Percentiles rank a stretch among this genome's conserved stretches.
phyloP scores from a whole-genome alignment of 2,797 vertebrate species.

The Percopsis omiscomaycus region DNA sequence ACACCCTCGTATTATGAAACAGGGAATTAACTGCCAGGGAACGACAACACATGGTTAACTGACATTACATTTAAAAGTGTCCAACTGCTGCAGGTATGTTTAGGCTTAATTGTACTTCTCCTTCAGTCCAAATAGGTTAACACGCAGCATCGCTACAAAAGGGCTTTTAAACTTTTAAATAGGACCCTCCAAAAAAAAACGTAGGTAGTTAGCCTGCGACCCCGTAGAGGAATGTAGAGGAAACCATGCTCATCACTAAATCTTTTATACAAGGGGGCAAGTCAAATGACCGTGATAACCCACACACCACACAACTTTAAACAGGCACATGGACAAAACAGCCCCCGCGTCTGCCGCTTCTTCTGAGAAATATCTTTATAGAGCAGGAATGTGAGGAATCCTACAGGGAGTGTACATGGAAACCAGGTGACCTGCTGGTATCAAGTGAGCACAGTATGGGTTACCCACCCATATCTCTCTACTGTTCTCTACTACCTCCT shows the following conservation, averaged over 20 bases:
- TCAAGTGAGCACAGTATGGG: conserved; percentile 34
- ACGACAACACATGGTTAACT: conserved; percentile 9
- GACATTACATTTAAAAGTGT: not conserved
- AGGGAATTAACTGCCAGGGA: not conserved
- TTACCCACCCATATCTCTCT: conserved; percentile 31
- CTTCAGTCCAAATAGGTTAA: not conserved
- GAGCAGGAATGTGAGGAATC: conserved; percentile 70
- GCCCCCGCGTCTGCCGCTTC: conserved; percentile 46
- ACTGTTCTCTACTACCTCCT: not conserved
- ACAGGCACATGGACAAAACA: conserved; percentile 39
- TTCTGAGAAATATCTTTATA: conserved; percentile 45
- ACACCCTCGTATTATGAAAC: conserved; percentile 29
- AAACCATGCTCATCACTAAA: not conserved
- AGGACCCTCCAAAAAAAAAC: too few species aligned
- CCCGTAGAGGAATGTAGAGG: not conserved
- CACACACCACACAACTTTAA: conserved; percentile 9
- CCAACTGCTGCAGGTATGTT: not conserved
- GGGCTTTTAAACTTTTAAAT: too few species aligned
- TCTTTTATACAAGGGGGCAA: conserved; percentile 7
- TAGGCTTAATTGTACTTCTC: not conserved
- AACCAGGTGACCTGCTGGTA: conserved; percentile 60
- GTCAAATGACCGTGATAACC: conserved; percentile 23
- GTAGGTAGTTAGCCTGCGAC: too few species aligned
- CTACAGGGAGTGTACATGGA: conserved; percentile 52
- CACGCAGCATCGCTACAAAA: too few species aligned